Evolutionary conservation across 2,113 vertebrate genomes (phyloP).

Genomic region (Hymenochirus boettgeri): DNA sequence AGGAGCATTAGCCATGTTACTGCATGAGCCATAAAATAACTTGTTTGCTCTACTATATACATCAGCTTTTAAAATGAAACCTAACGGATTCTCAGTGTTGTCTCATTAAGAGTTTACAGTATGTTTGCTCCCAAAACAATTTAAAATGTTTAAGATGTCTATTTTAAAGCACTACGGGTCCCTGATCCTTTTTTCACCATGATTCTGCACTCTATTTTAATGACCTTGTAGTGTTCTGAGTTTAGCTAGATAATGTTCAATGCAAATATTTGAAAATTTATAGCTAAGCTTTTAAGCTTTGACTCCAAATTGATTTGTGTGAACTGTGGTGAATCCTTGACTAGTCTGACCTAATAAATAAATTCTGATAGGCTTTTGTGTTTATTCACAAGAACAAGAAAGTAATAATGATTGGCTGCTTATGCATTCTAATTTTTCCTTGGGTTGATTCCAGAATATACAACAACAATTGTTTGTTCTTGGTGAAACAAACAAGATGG

Average conservation of each 20-base stretch:
- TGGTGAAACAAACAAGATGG: too few species aligned
- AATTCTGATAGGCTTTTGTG: neutral
- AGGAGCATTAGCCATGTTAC: too few species aligned
- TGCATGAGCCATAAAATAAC: too few species aligned
- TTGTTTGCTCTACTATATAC: too few species aligned
- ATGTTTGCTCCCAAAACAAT: neutral
- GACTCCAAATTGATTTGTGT: constrained; percentile 10
- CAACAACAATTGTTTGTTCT: too few species aligned
- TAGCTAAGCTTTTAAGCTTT: constrained; percentile 29
- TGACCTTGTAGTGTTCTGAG: constrained; percentile 19
- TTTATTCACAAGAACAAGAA: too few species aligned
- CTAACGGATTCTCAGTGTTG: too few species aligned
- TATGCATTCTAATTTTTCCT: too few species aligned
- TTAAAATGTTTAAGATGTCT: too few species aligned
- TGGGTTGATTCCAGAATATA: too few species aligned
- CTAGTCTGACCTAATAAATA: neutral
- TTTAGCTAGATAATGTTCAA: constrained; percentile 38
- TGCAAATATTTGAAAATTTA: constrained; percentile 32
- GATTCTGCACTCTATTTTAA: neutral
- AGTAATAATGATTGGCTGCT: too few species aligned
- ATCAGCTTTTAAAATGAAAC: too few species aligned
- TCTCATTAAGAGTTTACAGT: neutral
- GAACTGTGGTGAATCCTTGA: constrained; percentile 22
- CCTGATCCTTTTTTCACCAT: neutral
- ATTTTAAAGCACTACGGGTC: neutral